Base-by-base conservation (phyloP, 2,888 invertebrate species). In the Vanessa cardui region DNA sequence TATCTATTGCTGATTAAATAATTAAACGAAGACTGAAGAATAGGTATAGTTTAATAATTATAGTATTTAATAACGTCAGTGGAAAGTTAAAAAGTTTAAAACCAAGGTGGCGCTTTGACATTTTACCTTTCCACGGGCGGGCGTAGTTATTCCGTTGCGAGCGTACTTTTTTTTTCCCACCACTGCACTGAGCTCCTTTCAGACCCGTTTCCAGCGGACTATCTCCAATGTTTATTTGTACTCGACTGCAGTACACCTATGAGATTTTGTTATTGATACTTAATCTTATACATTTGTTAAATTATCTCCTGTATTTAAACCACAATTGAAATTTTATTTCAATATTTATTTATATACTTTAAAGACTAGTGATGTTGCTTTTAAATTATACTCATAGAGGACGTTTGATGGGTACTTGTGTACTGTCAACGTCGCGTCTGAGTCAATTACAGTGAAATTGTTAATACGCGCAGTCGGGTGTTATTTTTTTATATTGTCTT, bases 11-110 rank as follows among this genome's bases (percentile, higher is more conserved):
- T 88, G 89, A 82, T 79, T 78, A 83, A 87, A 88, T 90, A 89
- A 90, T 86, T 86, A 89, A 90, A 89, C 83, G 87, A 92, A 92
- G 92, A 92, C 92, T 92, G 92, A 92, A 86, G 90, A 81, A 86
- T 91, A 91, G 90, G 83, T 89, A 89, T 91, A 90, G 86, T 84
- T 81, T 90, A 87, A 89, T 89, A 88, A 86, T 88, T 84, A 87
- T 89, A 87, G 86, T 87, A 87, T 87, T 87, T 70, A 73, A 83
- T 81, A 81, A 85, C 87, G 83, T 80, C 81, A 81, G 83, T 83
- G 72, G 72, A 67, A 68, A 67, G 83, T 67, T 68, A 62, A 62
- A 70, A 61, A 68, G 68, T 72, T 62, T 58, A 62, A 71, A 65
- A 62, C 69, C 65, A 65, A 64, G 68, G 69, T 72, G 65, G 71